A percentile compares a stretch with the other conserved stretches of the same genome.
These are phyloP conservation scores for Hyperoplus immaculatus DNA, from an alignment of 2,797 vertebrate species.

Conservation along the genomic window DNA sequence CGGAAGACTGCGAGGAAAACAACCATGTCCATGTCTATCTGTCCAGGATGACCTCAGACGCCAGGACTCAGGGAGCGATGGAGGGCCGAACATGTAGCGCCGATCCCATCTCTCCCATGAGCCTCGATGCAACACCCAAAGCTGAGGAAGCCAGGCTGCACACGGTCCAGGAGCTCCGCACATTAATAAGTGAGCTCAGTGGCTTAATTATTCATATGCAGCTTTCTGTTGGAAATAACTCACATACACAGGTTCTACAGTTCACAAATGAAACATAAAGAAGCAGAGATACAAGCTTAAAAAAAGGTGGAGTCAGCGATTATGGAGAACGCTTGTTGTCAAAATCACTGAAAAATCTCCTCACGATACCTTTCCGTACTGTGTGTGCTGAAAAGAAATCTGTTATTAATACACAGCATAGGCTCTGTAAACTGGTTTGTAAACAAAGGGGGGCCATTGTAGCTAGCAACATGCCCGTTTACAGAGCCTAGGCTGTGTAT, in stretches of 20 bases:
- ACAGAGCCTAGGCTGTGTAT: no score
- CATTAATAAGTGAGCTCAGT: constrained; percentile 61
- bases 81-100: constrained; percentile 52
- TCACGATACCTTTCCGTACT: no score
- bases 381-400: no score
- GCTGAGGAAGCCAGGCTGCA: constrained; percentile 22
- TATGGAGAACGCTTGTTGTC: no score
- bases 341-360: no score
- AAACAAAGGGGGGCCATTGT: no score
- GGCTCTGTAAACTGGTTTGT: no score
- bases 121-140: constrained; percentile 33
- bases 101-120: constrained; percentile 33
- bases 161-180: constrained; percentile 36
- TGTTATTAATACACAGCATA: no score
- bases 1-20: constrained; percentile 53
- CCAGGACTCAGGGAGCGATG: background rate
- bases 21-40: constrained; percentile 28
- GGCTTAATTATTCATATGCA: background rate
- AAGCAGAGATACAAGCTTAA: background rate
- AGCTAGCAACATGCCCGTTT: no score
- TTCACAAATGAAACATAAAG: background rate
- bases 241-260: background rate
- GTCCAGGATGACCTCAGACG: constrained; percentile 28
- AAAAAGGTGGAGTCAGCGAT: no score
- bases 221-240: background rate